Evolutionary conservation across 1,140 invertebrate genomes (phyloP).

Genomic region (Glossosoma conforme): DNA sequence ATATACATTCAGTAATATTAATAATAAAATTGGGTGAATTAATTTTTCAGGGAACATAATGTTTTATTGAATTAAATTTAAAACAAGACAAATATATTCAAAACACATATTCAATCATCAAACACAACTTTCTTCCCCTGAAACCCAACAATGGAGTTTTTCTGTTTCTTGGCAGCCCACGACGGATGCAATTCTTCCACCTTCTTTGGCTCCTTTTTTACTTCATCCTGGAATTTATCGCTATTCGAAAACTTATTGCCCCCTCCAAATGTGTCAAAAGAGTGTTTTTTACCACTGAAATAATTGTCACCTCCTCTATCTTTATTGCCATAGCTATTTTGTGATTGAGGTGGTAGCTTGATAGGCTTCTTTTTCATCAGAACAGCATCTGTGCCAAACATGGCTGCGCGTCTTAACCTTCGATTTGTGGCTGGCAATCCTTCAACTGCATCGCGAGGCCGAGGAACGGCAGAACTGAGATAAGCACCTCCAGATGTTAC

Average conservation of each 20-base stretch:
- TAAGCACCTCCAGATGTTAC: conserved; percentile 55
- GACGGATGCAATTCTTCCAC: conserved; percentile 55
- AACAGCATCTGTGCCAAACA: conserved; percentile 44
- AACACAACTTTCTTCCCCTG: conserved; percentile 42
- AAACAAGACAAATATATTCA: too few relatives aligned
- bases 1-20: too few relatives aligned
- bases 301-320: too few relatives aligned
- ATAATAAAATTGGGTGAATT: too few relatives aligned
- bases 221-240: neutral
- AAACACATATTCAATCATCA: conserved; percentile 31
- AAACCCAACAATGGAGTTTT: conserved; percentile 43
- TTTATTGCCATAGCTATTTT: neutral
- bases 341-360: too few relatives aligned
- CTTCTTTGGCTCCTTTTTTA: conserved; percentile 9
- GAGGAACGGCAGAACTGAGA: conserved; percentile 49
- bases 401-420: conserved; percentile 41
- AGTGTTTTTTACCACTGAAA: too few relatives aligned
- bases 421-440: conserved; percentile 32
- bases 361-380: conserved; percentile 29
- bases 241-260: too few relatives aligned
- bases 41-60: too few relatives aligned
- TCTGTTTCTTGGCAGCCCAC: conserved; percentile 55
- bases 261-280: too few relatives aligned
- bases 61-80: too few relatives aligned
- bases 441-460: conserved; percentile 30